A percentile compares a stretch with the other conserved stretches of the same genome.
phyloP scores from a whole-genome alignment of 2,888 invertebrate species.

The Pedicia rivosa region DNA sequence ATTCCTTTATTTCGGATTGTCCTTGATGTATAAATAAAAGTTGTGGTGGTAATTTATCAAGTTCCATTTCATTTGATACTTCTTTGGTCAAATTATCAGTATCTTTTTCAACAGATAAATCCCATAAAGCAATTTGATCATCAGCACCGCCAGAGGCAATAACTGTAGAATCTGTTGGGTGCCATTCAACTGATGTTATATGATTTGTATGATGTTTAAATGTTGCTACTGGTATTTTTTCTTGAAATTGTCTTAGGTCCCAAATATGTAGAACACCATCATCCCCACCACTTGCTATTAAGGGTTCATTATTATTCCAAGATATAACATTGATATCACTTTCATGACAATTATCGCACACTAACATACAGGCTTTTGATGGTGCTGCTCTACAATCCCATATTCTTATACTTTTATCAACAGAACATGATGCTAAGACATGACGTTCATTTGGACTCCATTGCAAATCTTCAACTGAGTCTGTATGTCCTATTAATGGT shows the following conservation, averaged over 20 bases:
- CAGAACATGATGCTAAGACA: constrained; percentile 78
- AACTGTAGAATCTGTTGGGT: constrained; percentile 81
- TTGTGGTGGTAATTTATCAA: constrained; percentile 79
- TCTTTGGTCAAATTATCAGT: constrained; percentile 49
- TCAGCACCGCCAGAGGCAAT: constrained; percentile 88
- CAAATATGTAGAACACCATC: constrained; percentile 89
- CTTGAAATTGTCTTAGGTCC: constrained; percentile 80
- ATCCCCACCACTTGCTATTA: constrained; percentile 87
- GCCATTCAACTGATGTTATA: constrained; percentile 95
- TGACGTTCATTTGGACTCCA: constrained; percentile 94
- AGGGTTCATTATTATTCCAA: constrained; percentile 87
- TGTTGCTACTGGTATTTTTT: constrained; percentile 66
- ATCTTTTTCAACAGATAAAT: constrained; percentile 80
- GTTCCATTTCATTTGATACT: constrained; percentile 48
- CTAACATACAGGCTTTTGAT: constrained; percentile 81
- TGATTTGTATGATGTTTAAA: constrained; percentile 93
- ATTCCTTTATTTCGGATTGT: constrained; percentile 92
- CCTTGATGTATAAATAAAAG: constrained; percentile 96
- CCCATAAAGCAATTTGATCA: constrained; percentile 94
- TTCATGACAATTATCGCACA: constrained; percentile 69
- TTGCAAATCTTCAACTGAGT: constrained; percentile 93
- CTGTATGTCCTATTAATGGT: constrained; percentile 73
- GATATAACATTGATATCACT: constrained; percentile 94
- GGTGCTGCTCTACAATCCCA: constrained; percentile 89
- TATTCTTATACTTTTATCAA: constrained; percentile 79